Evolutionary conservation across 2,888 invertebrate species (phyloP), one percentile per base, ranked within the genome.

Genomic region (Aphidoletes aphidimyza): DNA sequence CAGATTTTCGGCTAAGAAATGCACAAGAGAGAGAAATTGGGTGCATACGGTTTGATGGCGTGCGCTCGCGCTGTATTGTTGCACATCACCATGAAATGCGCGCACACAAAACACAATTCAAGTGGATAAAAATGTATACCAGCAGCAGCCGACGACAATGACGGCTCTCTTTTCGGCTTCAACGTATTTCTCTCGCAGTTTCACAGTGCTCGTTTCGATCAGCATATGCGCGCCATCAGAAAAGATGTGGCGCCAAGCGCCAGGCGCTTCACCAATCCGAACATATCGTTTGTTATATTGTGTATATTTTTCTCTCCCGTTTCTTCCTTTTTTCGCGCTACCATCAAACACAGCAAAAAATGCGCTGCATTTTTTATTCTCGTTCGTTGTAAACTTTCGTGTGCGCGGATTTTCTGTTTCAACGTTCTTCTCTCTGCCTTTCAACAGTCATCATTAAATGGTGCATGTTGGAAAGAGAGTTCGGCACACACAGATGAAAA

Each of bases 191-290:
- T 6, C 22, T n/a, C 22, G 1, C 39, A 39, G 11, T 54, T n/a
- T 54, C 22, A 22, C 54, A 54, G 54, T 9, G 9, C n/a, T n/a
- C 6, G 3, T 6, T 5, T 30, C 1, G n/a, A 30, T n/a, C 19
- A 69, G 69, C 69, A 69, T 69, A 69, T 69, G 69, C 69, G 69
- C 69, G 69, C 69, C 69, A 30, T 54, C 54, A 54, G 30, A 69
- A 69, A 69, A 30, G 69, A 30, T 69, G 69, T 69, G 69, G 69
- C 69, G 69, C 69, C 69, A 69, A 30, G 69, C 69, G 69, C 69
- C 69, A 69, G 69, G 69, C 69, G 69, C 69, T 69, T 69, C 69
- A 69, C 69, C 69, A 69, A 69, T 69, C 69, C 69, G 30, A 69
- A 34, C 69, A 69, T 69, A 69, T 22, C 54, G 54, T 54, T 54